Base-by-base conservation (phyloP, 2,888 invertebrate species). In the Pseudeuparius sepicola region DNA sequence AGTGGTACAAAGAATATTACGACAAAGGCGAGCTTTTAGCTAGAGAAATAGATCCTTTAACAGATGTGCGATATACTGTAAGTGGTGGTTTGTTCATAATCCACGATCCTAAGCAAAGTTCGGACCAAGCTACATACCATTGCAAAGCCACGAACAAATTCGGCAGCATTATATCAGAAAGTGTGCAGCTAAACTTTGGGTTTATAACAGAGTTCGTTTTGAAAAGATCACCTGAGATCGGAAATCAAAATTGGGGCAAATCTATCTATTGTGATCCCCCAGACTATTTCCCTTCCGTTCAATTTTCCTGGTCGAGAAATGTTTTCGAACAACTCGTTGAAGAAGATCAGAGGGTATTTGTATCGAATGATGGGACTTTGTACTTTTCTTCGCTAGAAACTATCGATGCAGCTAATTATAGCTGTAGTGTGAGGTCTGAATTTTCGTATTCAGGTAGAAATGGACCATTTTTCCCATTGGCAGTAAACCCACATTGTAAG, bases 311-410 rank as follows among this genome's bases (percentile, higher is more conserved):
- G 94, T 82, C 86, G 6, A 75, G 93, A 42, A 83, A 85, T 53
- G 81, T 74, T 52, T 89, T 92, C 49, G 85, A 86, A 0, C 90
- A 90, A 60, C 85, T 93, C 48, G 90, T 96, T 1, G 88, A 93
- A 57, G 89, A 93, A 60, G 89, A 92, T 59, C 76, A 80, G 52
- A 70, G 94, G 45, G 86, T 92, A 0, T 94, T 96, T 67, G 90
- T 93, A 0, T 94, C 94, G 0, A 71, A 79, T 52, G 93, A 94
- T 66, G 94, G 94, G 25, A 85, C 92, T 9, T 70, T 96, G 10
- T 96, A 96, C 56, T 94, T 96, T 57, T 90, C 94, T 12, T 85
- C 89, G 4, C 70, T 96, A 49, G 93, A 94, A 63, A 77, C 78
- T 15, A 88, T 90, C 34, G 93, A 93, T 62, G 70, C 78, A 44